These are phyloP conservation scores for Steinernema hermaphroditum DNA, from an alignment of 2,888 invertebrate species.

Conservation along the genomic window DNA sequence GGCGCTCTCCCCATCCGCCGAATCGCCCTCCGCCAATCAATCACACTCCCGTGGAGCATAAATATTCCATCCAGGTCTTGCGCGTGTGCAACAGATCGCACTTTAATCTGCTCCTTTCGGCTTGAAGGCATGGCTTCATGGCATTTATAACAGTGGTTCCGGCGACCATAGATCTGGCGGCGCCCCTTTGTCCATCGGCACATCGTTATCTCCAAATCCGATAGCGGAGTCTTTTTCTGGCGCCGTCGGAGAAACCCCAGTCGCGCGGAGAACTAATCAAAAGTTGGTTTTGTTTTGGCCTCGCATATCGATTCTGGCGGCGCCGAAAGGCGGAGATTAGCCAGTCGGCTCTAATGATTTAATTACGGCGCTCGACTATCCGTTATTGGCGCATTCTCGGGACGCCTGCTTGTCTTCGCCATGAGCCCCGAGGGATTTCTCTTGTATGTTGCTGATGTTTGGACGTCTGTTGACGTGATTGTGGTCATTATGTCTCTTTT, in stretches of 20 bases:
- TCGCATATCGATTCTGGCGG: constrained; percentile 7
- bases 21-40: not conserved
- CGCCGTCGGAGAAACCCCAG: not conserved
- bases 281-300: not conserved
- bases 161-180: too few relatives aligned
- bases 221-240: not conserved
- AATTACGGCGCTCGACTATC: not conserved
- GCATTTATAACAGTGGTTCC: too few relatives aligned
- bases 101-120: too few relatives aligned
- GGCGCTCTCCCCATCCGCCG: not conserved
- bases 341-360: not conserved
- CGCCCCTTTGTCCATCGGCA: not conserved
- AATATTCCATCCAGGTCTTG: too few relatives aligned
- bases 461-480: too few relatives aligned
- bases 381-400: not conserved
- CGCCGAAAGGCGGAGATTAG: not conserved
- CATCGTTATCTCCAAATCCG: not conserved
- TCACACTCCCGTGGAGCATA: not conserved
- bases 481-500: too few relatives aligned
- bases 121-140: too few relatives aligned
- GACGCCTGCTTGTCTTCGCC: not conserved
- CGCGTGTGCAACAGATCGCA: too few relatives aligned
- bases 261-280: not conserved
- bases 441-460: too few relatives aligned
- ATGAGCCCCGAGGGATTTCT: not conserved